Percentiles rank a stretch among this genome's conserved stretches.
phyloP scores from a whole-genome alignment of 2,888 invertebrate species.

The Epinotia nisella region DNA sequence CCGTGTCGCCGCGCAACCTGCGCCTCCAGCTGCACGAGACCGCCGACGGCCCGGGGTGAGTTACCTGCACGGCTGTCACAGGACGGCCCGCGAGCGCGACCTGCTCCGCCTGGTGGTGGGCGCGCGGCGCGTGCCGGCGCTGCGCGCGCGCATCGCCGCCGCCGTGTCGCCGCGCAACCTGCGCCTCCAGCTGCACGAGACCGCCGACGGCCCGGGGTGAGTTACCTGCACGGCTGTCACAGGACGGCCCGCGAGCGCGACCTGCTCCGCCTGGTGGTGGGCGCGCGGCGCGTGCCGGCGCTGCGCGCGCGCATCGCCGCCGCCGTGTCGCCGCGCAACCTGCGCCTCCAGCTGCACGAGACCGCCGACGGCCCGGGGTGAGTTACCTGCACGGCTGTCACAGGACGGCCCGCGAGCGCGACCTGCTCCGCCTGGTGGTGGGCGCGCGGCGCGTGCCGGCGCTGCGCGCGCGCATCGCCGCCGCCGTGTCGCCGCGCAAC shows the following conservation, averaged over 20 bases:
- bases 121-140: constrained; percentile 85
- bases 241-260: constrained; percentile 89
- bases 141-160: constrained; percentile 66
- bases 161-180: constrained; percentile 87
- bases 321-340: constrained; percentile 86
- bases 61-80: too few relatives aligned
- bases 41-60: constrained; percentile 87
- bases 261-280: constrained; percentile 87
- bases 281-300: constrained; percentile 85
- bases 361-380: constrained; percentile 86
- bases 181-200: constrained; percentile 73
- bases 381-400: constrained; percentile 32
- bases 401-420: too few relatives aligned
- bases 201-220: constrained; percentile 86
- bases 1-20: constrained; percentile 86
- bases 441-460: constrained; percentile 86
- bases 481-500: constrained; percentile 85
- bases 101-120: constrained; percentile 87
- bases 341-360: constrained; percentile 79
- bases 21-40: constrained; percentile 65
- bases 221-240: constrained; percentile 20
- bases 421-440: constrained; percentile 86
- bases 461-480: constrained; percentile 69
- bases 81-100: too few relatives aligned
- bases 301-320: constrained; percentile 69